phyloP scores from a whole-genome alignment of 1,140 invertebrate species.

The Bombus terrestris region DNA sequence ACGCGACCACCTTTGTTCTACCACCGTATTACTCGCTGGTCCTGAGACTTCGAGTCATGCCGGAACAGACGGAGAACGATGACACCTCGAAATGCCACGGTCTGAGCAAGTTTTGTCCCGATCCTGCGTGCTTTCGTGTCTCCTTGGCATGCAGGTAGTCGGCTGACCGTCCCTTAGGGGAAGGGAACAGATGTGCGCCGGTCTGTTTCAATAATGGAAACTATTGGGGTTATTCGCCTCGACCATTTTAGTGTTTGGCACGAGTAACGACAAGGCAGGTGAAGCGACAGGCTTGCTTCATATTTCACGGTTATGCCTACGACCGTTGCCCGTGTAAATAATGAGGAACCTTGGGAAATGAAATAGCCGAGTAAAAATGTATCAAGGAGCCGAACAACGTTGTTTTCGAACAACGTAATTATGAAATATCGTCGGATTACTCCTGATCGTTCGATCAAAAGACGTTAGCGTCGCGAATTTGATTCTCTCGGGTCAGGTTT shows the following conservation, averaged over 20 bases:
- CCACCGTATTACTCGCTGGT: constrained; percentile 23
- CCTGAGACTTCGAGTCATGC: constrained; percentile 24
- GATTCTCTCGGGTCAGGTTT: neutral
- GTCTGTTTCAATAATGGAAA: constrained; percentile 47
- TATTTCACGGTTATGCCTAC: constrained; percentile 10
- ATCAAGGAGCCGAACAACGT: neutral
- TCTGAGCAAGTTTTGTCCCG: constrained; percentile 17
- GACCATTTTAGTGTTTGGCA: constrained; percentile 10
- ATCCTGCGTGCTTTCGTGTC: constrained; percentile 11
- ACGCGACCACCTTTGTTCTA: constrained; percentile 17
- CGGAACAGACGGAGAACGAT: constrained; percentile 26
- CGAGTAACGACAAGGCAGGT: neutral
- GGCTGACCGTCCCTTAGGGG: neutral
- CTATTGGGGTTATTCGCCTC: constrained; percentile 32
- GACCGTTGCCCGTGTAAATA: neutral
- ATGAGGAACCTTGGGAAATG: neutral
- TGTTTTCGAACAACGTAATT: neutral
- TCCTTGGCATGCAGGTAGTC: constrained; percentile 25
- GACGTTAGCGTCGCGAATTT: neutral
- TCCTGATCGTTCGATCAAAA: neutral
- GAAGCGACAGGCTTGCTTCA: constrained; percentile 5
- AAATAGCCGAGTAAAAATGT: neutral
- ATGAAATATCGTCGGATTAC: neutral
- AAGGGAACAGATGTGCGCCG: constrained; percentile 29
- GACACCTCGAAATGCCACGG: constrained; percentile 38